Percentiles rank a stretch among this genome's conserved stretches.
Evolutionary conservation across 1,140 invertebrate genomes (phyloP).

Genomic region (Megathymus violae): DNA sequence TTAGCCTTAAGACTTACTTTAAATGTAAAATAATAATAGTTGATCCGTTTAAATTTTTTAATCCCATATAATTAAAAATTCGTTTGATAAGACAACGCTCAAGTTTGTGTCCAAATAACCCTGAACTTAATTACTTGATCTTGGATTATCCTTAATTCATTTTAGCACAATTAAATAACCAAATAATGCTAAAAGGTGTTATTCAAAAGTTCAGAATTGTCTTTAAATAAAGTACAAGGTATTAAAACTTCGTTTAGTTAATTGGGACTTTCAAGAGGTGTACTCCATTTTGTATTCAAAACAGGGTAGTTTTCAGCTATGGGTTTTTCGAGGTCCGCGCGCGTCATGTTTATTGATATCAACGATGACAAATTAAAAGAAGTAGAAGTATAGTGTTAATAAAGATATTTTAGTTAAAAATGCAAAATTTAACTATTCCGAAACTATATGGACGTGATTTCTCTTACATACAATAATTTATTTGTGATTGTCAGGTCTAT

Average conservation of each 20-base stretch:
- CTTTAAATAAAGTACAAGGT: neutral
- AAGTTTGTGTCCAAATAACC: neutral
- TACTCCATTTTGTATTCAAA: neutral
- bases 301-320: neutral
- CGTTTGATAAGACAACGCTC: neutral
- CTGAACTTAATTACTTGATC: neutral
- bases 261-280: neutral
- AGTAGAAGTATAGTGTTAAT: too few species aligned
- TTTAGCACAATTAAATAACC: neutral
- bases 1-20: neutral
- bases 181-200: neutral
- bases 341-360: too few species aligned
- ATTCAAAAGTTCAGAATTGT: neutral
- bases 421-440: too few species aligned
- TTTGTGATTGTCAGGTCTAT: too few species aligned
- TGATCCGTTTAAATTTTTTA: neutral
- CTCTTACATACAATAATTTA: too few species aligned
- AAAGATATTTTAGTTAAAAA: too few species aligned
- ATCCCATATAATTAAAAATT: neutral
- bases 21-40: too few species aligned
- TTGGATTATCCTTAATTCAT: neutral
- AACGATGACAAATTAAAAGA: too few species aligned
- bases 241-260: neutral
- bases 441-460: too few species aligned
- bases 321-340: too few species aligned